phyloP scores from a whole-genome alignment of 2,888 invertebrate species.

The Tortricodes alternella region DNA sequence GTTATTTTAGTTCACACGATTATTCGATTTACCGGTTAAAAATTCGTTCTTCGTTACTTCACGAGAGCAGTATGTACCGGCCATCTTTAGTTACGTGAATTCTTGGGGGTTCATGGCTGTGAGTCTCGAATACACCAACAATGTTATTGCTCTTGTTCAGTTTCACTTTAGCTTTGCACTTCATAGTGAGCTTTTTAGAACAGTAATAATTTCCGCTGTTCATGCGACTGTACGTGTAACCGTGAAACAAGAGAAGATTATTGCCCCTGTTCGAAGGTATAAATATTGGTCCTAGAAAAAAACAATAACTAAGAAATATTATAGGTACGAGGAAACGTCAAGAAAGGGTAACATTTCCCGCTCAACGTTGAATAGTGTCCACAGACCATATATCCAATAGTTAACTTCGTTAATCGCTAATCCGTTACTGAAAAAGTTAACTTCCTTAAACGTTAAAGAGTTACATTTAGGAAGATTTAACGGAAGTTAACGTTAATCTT shows the following conservation, averaged over 20 bases:
- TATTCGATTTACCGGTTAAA: too few relatives aligned
- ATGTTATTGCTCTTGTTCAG: neutral
- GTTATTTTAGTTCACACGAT: too few relatives aligned
- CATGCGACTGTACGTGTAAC: neutral
- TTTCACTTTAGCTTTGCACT: constrained; percentile 2
- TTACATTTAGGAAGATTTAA: too few relatives aligned
- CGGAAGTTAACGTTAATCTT: too few relatives aligned
- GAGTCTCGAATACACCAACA: neutral
- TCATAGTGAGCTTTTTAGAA: neutral
- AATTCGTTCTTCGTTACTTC: too few relatives aligned
- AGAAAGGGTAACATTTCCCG: too few relatives aligned
- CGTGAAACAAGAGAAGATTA: neutral
- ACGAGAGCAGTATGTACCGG: neutral
- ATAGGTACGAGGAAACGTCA: too few relatives aligned
- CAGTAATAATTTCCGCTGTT: neutral
- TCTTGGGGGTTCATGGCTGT: neutral
- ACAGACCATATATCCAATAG: too few relatives aligned
- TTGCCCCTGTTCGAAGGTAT: neutral
- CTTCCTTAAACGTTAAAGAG: too few relatives aligned
- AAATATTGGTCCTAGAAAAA: constrained; percentile 3
- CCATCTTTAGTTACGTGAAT: neutral
- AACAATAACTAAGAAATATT: neutral
- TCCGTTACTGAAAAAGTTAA: too few relatives aligned
- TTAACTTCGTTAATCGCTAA: too few relatives aligned
- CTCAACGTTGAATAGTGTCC: too few relatives aligned